Base-by-base conservation (phyloP, 2,888 invertebrate genomes). In the Tortrix viridana region DNA sequence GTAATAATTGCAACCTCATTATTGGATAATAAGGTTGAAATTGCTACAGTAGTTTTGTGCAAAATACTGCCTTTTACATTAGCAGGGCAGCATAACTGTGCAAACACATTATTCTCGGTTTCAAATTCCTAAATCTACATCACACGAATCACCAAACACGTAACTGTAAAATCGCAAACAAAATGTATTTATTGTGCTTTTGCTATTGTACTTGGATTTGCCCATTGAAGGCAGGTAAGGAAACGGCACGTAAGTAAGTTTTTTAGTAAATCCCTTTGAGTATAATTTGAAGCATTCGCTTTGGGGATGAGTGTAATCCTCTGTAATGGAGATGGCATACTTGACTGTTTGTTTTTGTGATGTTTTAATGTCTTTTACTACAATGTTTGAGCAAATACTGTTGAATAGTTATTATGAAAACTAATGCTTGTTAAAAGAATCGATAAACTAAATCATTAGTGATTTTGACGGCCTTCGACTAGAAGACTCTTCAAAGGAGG, bases 141-240 rank as follows among this genome's bases (percentile, higher is more conserved):
- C 53, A 22, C 79, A 80, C 69, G 71, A 74, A 60, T 59, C 75
- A 73, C 74, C 73, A 76, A 85, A 64, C 44, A 41, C n/a, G 65
- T 89, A 90, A 91, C 90, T 86, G 91, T 91, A 89, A 81, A 84
- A 81, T 79, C 16, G 56, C 56, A 52, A 62, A 57, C 56, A 46
- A 20, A 81, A 32, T 78, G 80, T 76, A 77, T 81, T 82, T 85
- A 85, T 84, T 76, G 74, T 79, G 78, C 75, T 77, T 77, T 77
- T 77, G 71, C 84, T 67, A 83, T 90, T 90, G 89, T 91, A 68
- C 69, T 48, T 67, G 82, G 88, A 88, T 89, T 88, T 79, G 72
- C 72, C 81, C 82, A 86, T 85, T 86, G 75, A 83, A 74, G 72
- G 79, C 89, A 89, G 90, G 89, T 90, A 90, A 88, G 76, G 78